Evolutionary conservation across 2,113 vertebrate genomes (phyloP).

Genomic region (Spermophilus dauricus): DNA sequence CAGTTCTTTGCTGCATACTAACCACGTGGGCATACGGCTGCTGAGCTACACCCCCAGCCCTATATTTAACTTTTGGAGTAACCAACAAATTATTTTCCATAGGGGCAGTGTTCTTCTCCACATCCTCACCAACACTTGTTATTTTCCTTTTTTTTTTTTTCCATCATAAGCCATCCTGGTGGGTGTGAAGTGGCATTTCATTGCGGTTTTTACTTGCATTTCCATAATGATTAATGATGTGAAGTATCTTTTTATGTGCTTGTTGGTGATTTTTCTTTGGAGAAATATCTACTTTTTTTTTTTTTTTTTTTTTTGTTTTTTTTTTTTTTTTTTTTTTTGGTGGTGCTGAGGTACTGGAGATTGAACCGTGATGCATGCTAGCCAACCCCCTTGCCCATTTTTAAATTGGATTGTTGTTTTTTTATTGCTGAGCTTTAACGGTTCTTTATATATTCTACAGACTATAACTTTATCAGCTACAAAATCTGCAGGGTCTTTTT

Average conservation of each 20-base stretch:
- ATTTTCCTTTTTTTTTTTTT: neutral
- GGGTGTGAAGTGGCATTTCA: neutral
- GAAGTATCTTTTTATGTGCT: neutral
- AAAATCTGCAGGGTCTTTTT: neutral
- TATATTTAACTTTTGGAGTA: constrained; percentile 60
- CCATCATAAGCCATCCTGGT: neutral
- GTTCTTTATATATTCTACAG: neutral
- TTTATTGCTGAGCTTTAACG: neutral
- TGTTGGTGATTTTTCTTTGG: constrained; percentile 6
- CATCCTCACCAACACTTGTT: neutral
- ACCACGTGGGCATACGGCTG: neutral
- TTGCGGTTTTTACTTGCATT: neutral
- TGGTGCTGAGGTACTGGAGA: neutral
- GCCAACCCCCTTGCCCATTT: neutral
- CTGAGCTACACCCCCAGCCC: neutral
- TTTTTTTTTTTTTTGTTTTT: neutral
- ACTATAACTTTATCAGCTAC: neutral
- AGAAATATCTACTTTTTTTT: constrained; percentile 4
- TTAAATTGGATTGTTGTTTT: neutral
- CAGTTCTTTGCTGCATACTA: constrained; percentile 28
- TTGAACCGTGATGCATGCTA: neutral
- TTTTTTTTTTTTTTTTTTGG: neutral
- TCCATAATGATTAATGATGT: neutral
- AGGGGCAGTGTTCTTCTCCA: neutral
- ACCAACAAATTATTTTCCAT: neutral